Percentiles rank a stretch among this genome's conserved stretches.
phyloP scores from a whole-genome alignment of 2,113 vertebrate species.

The Irena cyanogastra region DNA sequence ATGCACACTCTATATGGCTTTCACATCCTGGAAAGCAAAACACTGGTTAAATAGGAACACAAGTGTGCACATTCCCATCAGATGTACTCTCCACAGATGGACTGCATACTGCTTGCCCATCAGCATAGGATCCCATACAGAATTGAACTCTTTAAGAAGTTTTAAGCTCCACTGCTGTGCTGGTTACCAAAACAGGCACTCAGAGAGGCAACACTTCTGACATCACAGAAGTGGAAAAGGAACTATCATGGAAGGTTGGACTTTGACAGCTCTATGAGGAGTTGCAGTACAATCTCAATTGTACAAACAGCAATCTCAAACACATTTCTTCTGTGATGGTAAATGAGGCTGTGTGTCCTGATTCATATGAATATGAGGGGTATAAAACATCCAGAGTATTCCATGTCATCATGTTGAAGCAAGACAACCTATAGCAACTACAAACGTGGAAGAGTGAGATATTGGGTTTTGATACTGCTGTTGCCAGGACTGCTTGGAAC shows the following conservation, averaged over 20 bases:
- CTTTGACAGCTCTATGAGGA: neutral
- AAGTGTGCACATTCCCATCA: neutral
- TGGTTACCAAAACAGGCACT: neutral
- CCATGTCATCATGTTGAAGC: neutral
- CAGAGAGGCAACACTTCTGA: neutral
- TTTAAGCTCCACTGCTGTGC: neutral
- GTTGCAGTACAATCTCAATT: neutral
- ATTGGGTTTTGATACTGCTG: neutral
- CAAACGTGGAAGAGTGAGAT: neutral
- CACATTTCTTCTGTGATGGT: neutral
- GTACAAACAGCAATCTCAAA: neutral
- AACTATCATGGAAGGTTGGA: neutral
- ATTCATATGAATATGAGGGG: neutral
- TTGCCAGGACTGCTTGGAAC: neutral
- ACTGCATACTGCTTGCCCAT: neutral
- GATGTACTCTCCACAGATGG: neutral
- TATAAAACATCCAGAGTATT: neutral
- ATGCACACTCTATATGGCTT: neutral
- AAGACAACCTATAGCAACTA: neutral
- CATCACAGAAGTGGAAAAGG: neutral
- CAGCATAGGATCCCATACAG: neutral
- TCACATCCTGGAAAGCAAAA: neutral
- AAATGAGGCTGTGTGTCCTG: neutral
- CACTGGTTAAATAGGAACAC: neutral
- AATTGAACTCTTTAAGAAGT: neutral